A percentile compares a stretch with the other conserved stretches of the same genome.
phyloP scores from a whole-genome alignment of 2,113 vertebrate genomes.

The Syngnathus scovelli region DNA sequence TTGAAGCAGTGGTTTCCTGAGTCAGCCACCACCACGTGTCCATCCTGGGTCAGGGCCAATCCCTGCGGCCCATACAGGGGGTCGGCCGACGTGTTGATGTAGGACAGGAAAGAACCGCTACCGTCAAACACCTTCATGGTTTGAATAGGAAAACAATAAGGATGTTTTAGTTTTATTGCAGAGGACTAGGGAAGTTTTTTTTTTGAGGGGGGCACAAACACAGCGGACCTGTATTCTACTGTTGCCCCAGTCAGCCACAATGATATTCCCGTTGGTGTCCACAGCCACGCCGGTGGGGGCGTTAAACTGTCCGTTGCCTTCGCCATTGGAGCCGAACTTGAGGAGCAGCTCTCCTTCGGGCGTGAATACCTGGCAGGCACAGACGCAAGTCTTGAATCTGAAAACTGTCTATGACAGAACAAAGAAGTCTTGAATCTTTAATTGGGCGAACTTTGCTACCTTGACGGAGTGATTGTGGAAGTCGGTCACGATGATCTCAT shows the following conservation, averaged over 20 bases:
- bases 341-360: conserved; percentile 90
- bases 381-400: neutral
- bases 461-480: conserved; percentile 99
- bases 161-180: neutral
- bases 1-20: conserved; percentile 99
- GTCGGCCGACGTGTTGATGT: conserved; percentile 96
- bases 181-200: neutral
- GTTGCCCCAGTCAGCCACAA: conserved; percentile 97
- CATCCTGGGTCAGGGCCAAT: conserved; percentile 89
- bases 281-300: conserved; percentile 95
- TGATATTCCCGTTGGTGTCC: conserved; percentile 93
- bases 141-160: neutral
- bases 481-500: conserved; percentile 97
- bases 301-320: conserved; percentile 97
- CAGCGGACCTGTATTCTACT: conserved; percentile 90
- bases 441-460: conserved; percentile 61
- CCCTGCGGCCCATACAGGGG: conserved; percentile 95
- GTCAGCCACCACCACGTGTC: conserved; percentile 95
- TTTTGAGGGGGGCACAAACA: too few species aligned
- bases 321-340: conserved; percentile 96
- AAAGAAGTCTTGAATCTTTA: neutral
- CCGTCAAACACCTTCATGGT: conserved; percentile 86
- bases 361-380: conserved; percentile 81
- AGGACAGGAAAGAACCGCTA: conserved; percentile 92
- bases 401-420: neutral